A percentile compares a stretch with the other conserved stretches of the same genome.
These are phyloP conservation scores for Cosmorhoe ocellata DNA, from an alignment of 2,888 invertebrate genomes.

Conservation along the genomic window DNA sequence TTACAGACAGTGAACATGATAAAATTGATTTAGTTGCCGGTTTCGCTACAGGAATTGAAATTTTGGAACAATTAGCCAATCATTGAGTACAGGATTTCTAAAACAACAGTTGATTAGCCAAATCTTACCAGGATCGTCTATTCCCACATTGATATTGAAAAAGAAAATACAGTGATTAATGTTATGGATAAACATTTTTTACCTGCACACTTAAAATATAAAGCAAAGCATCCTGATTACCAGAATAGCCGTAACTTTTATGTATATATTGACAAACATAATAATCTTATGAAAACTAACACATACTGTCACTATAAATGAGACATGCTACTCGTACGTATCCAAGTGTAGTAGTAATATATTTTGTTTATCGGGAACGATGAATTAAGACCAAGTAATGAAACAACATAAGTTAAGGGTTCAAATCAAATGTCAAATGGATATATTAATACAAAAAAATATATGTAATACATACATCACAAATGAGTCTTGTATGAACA, in stretches of 20 bases:
- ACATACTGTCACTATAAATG: no score
- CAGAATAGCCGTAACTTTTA: conserved; percentile 5
- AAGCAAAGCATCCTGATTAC: conserved; percentile 8
- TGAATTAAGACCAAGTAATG: no score
- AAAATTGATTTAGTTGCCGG: conserved; percentile 55
- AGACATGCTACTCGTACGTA: not conserved
- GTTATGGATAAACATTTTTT: conserved; percentile 25
- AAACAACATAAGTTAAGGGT: no score
- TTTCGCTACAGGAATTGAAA: conserved; percentile 29
- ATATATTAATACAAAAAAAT: no score
- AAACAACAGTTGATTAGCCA: conserved; percentile 51
- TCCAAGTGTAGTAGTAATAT: no score
- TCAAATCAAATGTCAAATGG: no score
- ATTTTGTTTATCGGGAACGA: no score
- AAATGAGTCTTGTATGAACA: no score
- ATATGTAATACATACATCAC: no score
- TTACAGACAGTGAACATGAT: conserved; percentile 34
- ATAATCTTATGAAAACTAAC: not conserved
- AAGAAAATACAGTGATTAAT: conserved; percentile 72
- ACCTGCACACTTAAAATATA: conserved; percentile 4
- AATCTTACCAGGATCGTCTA: conserved; percentile 79
- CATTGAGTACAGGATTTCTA: conserved; percentile 44
- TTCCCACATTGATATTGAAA: conserved; percentile 76
- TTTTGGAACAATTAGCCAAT: conserved; percentile 39
- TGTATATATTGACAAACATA: not conserved